Evolutionary conservation across 2,888 invertebrate species (phyloP).

Genomic region (Lymantria dispar): DNA sequence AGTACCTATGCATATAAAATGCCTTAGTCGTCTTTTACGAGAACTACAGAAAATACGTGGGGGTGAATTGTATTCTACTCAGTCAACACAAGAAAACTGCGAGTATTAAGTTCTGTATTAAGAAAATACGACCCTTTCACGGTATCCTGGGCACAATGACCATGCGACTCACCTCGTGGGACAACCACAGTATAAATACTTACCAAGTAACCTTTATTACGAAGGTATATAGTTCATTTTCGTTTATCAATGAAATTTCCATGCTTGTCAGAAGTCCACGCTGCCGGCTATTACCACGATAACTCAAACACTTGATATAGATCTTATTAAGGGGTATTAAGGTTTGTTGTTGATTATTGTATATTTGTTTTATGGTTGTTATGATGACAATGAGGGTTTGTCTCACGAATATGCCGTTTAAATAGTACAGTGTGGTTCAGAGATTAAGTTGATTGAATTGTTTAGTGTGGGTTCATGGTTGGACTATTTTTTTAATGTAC

Average conservation of each 20-base stretch:
- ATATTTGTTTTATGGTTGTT: not conserved
- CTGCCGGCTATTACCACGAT: not conserved
- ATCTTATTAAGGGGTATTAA: not conserved
- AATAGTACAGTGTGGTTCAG: constrained; percentile 64
- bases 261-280: not conserved
- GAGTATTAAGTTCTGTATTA: too few species aligned
- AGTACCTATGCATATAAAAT: too few species aligned
- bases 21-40: too few species aligned
- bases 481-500: too few species aligned
- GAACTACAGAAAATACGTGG: too few species aligned
- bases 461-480: constrained; percentile 2
- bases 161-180: not conserved
- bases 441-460: constrained; percentile 20
- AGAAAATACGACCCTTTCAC: too few species aligned
- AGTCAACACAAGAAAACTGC: too few species aligned
- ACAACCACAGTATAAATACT: not conserved
- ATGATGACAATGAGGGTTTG: constrained; percentile 55
- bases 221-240: not conserved
- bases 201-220: not conserved
- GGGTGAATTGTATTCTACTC: too few species aligned
- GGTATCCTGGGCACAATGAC: constrained; percentile 3
- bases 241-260: not conserved
- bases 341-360: not conserved
- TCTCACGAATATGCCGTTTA: constrained; percentile 52
- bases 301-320: not conserved